phyloP scores from a whole-genome alignment of 2,113 vertebrate species.

The Herpailurus yagouaroundi region DNA sequence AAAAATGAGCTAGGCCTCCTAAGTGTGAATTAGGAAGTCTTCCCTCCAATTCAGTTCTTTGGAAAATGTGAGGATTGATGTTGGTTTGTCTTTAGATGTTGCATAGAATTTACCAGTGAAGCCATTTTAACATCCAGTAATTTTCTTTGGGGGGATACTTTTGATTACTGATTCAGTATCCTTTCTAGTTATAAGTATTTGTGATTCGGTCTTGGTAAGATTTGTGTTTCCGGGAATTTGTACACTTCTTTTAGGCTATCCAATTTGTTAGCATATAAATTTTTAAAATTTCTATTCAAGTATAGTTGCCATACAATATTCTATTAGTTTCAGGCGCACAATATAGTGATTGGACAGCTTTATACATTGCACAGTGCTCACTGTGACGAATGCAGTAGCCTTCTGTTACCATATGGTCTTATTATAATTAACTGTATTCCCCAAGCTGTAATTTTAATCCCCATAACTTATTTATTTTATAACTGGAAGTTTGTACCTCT shows the following conservation, averaged over 20 bases:
- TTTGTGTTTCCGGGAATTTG: background rate
- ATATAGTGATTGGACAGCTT: background rate
- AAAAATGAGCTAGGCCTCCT: background rate
- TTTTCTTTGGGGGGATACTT: background rate
- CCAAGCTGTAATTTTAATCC: background rate
- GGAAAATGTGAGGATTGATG: background rate
- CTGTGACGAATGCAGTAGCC: background rate
- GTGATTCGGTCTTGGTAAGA: background rate
- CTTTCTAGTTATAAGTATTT: background rate
- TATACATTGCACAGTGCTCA: background rate
- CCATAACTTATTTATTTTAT: background rate
- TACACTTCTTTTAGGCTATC: background rate
- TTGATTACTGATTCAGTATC: background rate
- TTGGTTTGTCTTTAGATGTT: background rate
- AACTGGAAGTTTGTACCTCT: background rate
- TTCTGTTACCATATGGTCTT: background rate
- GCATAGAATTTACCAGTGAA: background rate
- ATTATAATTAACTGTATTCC: background rate
- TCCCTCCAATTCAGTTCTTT: background rate
- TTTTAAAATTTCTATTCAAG: background rate
- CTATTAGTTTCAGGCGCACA: background rate
- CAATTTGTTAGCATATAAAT: background rate
- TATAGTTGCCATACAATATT: background rate
- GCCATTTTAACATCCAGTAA: background rate
- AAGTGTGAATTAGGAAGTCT: background rate